Evolutionary conservation across 2,113 vertebrate genomes (phyloP).

Genomic region (Calidris pygmaea): DNA sequence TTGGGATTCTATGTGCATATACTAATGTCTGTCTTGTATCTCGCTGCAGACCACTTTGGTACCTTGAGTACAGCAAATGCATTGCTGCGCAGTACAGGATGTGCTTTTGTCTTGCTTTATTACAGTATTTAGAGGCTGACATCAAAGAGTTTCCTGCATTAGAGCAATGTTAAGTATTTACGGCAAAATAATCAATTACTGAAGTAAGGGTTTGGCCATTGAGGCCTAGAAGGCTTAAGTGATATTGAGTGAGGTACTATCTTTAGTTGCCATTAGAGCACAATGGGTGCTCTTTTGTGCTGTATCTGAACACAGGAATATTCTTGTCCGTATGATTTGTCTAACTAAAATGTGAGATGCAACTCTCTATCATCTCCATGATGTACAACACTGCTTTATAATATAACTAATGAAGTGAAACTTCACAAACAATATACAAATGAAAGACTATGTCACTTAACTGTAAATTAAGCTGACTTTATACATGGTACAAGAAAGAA

Average conservation of each 20-base stretch:
- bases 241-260: constrained; percentile 28
- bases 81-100: not conserved
- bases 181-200: constrained; percentile 36
- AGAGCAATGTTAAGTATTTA: constrained; percentile 10
- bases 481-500: not conserved
- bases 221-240: not conserved
- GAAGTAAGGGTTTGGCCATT: not conserved
- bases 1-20: not conserved
- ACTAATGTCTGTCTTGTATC: not conserved
- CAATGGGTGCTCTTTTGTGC: not conserved
- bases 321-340: not conserved
- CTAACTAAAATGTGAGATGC: not conserved
- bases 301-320: not conserved
- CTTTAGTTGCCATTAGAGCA: constrained; percentile 47
- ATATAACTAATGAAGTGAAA: not conserved
- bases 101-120: not conserved
- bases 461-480: not conserved
- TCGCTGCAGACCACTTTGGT: not conserved
- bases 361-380: not conserved
- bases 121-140: not conserved
- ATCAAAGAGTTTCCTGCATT: constrained; percentile 22
- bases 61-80: not conserved
- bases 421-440: not conserved
- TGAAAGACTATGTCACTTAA: not conserved
- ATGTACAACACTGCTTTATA: not conserved